Evolutionary conservation across 2,888 invertebrate species (phyloP), one percentile per base, ranked within the genome.

Genomic region (Pseudanteris insignis): DNA sequence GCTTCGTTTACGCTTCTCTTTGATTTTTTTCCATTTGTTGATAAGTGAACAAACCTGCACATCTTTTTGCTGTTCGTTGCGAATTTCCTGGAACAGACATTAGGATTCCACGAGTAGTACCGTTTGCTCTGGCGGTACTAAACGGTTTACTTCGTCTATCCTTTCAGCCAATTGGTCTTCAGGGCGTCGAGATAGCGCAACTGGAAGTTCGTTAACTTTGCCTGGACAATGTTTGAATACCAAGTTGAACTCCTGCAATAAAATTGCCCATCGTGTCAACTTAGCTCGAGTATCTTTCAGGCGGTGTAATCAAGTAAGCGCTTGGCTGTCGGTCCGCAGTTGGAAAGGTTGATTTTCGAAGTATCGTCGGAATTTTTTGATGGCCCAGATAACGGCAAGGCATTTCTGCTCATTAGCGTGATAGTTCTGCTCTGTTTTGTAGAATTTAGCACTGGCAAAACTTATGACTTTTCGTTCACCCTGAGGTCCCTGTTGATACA

Each of bases 271-370:
- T 1, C 68, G 51, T 0, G 48, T 57, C 0, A 67, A 32, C 30
- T 70, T 68, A 1, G 57, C 21, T 2, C 53, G 44, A 1, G 41
- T 30, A 9, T 65, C 67, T 21, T 65, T 67, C 5, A 64, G 15
- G 0, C 24, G 29, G 1, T 57, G 4, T 1, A 69, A 46, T 69
- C 67, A 69, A 0, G 53, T 57, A 0, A 70, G 33, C 0, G 64
- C 68, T 6, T 24, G 21, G 10, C 55, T 66, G 34, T 68, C 68
- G 0, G 67, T 70, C 5, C 59, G 32, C 0, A 69, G 37, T 0
- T 18, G 53, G 14, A 69, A 68, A 0, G 18, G 51, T n/a, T 38
- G n/a, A 3, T 63, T 62, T 7, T 69, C 67, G 4, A 70, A 54
- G 37, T 65, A 66, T 1, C 18, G 46, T 5, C 54, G 33, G 21